A percentile compares a stretch with the other conserved stretches of the same genome.
Conservation (phyloP, 1,140 invertebrate species). For the Danaus melanippus region DNA sequence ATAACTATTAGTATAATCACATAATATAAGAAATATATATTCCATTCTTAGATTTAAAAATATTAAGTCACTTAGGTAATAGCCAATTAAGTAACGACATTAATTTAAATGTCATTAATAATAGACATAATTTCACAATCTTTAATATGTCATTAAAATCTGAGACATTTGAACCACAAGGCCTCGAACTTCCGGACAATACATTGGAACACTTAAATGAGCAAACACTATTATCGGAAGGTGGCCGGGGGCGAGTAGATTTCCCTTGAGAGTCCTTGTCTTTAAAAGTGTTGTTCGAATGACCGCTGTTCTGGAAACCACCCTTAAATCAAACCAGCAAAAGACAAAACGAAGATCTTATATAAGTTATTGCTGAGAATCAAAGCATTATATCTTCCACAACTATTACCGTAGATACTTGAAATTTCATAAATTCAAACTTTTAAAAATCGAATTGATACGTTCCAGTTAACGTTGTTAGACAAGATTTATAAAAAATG, state of each 20-base stretch:
- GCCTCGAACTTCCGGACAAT: slow-evolving; percentile 24
- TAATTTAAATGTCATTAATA: too few relatives aligned
- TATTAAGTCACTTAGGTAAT: too few relatives aligned
- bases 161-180: too few relatives aligned
- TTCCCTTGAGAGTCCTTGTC: slow-evolving; percentile 58
- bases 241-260: slow-evolving; percentile 51
- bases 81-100: too few relatives aligned
- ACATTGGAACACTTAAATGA: slow-evolving; percentile 57
- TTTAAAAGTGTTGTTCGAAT: slow-evolving; percentile 58
- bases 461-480: slow-evolving; percentile 1
- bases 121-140: too few relatives aligned
- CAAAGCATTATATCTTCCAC: slow-evolving; percentile 7
- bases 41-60: too few relatives aligned
- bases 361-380: slow-evolving; percentile 12
- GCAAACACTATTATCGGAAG: slow-evolving; percentile 65
- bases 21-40: too few relatives aligned
- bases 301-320: slow-evolving; percentile 42
- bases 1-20: too few relatives aligned
- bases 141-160: too few relatives aligned
- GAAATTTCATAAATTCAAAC: slow-evolving; percentile 2
- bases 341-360: slow-evolving; percentile 20
- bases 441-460: slow-evolving; percentile 4
- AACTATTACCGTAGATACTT: slow-evolving; percentile 1
- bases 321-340: slow-evolving; percentile 30
- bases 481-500: slow-evolving; percentile 7